phyloP scores from a whole-genome alignment of 2,113 vertebrate genomes.

The Athene noctua region DNA sequence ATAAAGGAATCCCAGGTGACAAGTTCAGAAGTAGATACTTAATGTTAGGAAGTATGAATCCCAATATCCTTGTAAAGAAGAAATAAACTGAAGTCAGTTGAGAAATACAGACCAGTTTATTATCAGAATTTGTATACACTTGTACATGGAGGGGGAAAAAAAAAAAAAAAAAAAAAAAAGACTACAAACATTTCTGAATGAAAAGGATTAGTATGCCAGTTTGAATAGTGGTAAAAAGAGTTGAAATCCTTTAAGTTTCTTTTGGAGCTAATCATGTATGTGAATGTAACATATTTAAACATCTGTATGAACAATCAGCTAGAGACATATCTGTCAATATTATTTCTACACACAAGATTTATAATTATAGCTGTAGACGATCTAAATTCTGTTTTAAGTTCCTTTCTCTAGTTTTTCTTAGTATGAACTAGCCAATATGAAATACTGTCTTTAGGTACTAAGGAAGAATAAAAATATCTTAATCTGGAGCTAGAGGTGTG shows the following conservation, averaged over 20 bases:
- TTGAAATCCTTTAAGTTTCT: neutral
- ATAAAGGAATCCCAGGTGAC: neutral
- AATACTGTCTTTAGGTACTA: neutral
- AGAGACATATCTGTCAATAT: neutral
- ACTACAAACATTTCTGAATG: neutral
- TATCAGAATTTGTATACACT: neutral
- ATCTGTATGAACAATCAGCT: neutral
- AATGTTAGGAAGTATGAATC: neutral
- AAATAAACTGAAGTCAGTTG: neutral
- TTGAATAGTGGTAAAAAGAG: neutral
- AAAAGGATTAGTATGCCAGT: neutral
- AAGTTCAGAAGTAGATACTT: neutral
- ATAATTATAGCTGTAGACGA: neutral
- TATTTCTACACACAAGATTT: neutral
- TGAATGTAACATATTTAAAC: neutral
- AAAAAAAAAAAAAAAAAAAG: accelerated
- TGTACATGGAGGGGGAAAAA: neutral
- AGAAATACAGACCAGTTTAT: neutral
- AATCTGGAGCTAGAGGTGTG: neutral
- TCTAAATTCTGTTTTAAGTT: neutral
- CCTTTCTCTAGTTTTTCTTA: neutral
- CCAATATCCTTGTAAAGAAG: neutral
- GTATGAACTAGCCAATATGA: neutral
- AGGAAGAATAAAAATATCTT: neutral
- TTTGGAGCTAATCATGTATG: neutral